Evolutionary conservation across 92 coral and sea anemone species (phyloP), one percentile per base, ranked within the genome.

Genomic region (Blastomussa wellsi): DNA sequence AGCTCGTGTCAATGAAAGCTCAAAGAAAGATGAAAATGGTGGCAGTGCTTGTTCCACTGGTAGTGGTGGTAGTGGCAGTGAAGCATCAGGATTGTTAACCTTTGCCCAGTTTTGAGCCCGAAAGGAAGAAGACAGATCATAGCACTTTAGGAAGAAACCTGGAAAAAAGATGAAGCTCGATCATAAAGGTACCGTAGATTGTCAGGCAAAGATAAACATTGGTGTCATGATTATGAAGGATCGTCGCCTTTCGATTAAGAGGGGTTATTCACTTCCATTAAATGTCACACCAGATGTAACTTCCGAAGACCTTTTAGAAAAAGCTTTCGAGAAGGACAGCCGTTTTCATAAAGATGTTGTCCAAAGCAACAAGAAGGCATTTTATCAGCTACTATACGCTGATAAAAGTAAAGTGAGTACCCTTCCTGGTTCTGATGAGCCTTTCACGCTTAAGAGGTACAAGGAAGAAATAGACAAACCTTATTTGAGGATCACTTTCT

Each of bases 251-350:
- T 87, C 90, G 70, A 72, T 81, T 60, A 81, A 87, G 62, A 80
- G 90, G 76, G 90, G 90, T 73, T 87, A 69, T 48, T n/a, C 81
- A 79, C 86, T 87, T 71, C 88, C 74, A 60, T 22, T 87, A 80
- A 87, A 51, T 31, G 44, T 81, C 13, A 39, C 73, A 24, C 72
- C 87, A 19, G 55, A 78, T 59, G 67, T 77, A 77, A 77, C 79
- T 66, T 67, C 89, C 41, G 93, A 92, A 44, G 95, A 92, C 70
- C 91, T 87, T 53, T 81, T 92, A 82, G 82, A 41, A 72, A 92
- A 92, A 85, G 91, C 91, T 52, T 91, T 89, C 16, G 91, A 89
- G 81, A 92, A 90, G 83, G 91, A 92, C 76, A 88, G 90, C 86
- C 84, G 90, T 80, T 87, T 86, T 82, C 91, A 90, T 83, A 90